These are phyloP conservation scores for Machimus rusticus DNA, from an alignment of 2,888 invertebrate genomes.

Conservation along the genomic window DNA sequence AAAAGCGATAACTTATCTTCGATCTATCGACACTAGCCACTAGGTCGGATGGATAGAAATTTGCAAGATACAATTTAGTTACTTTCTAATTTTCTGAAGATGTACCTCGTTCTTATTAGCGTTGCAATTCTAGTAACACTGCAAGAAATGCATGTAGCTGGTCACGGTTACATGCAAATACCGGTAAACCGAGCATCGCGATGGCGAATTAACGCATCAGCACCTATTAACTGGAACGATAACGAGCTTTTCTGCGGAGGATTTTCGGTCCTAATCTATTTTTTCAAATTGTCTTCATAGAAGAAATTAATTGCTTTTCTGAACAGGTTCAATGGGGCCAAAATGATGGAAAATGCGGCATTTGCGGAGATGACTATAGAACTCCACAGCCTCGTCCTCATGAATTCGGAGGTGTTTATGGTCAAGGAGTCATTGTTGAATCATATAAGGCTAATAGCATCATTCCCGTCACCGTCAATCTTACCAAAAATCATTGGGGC, in stretches of 20 bases:
- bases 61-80: background rate
- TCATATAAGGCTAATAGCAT: constrained; percentile 55
- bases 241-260: constrained; percentile 50
- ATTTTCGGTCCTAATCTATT: background rate
- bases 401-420: constrained; percentile 63
- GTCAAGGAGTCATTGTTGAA: constrained; percentile 59
- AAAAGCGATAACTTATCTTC: background rate
- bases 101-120: background rate
- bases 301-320: background rate
- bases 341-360: constrained; percentile 62
- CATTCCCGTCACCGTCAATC: constrained; percentile 53
- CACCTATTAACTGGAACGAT: constrained; percentile 63
- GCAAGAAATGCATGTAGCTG: background rate
- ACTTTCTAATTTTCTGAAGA: background rate
- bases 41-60: background rate
- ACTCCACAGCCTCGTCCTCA: constrained; percentile 60
- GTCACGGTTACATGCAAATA: constrained; percentile 63
- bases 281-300: background rate
- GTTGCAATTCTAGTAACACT: background rate
- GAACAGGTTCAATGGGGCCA: constrained; percentile 57
- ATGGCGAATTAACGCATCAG: constrained; percentile 60
- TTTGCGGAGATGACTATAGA: constrained; percentile 63
- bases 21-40: background rate
- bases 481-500: constrained; percentile 61
- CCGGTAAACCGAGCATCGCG: constrained; percentile 63